Evolutionary conservation across 2,113 vertebrate species (phyloP).

Genomic region (Thunnus thynnus): DNA sequence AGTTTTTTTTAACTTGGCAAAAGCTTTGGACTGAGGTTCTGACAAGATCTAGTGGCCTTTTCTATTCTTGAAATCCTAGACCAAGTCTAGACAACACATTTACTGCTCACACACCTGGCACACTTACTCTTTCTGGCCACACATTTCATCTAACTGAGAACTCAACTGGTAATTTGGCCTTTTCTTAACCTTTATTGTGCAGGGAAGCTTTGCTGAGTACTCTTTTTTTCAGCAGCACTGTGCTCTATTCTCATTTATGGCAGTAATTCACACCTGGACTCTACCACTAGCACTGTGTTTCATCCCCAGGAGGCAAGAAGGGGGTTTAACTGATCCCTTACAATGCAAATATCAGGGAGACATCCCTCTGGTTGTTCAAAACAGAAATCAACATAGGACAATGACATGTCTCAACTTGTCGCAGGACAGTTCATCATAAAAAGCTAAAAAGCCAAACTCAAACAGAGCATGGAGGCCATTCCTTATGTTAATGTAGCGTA

Average conservation of each 20-base stretch:
- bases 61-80: slow-evolving; percentile 67
- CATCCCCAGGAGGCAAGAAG: slow-evolving; percentile 56
- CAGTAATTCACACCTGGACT: slow-evolving; percentile 61
- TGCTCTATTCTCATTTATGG: slow-evolving; percentile 53
- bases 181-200: slow-evolving; percentile 48
- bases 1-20: slow-evolving; percentile 58
- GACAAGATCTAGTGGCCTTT: slow-evolving; percentile 70
- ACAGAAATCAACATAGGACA: slow-evolving; percentile 51
- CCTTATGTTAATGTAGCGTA: slow-evolving; percentile 38
- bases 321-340: slow-evolving; percentile 49
- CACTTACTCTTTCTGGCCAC: slow-evolving; percentile 52
- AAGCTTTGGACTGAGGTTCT: slow-evolving; percentile 29
- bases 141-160: slow-evolving; percentile 49
- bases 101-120: slow-evolving; percentile 17
- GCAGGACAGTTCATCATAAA: slow-evolving; percentile 54
- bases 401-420: slow-evolving; percentile 57
- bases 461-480: slow-evolving; percentile 37
- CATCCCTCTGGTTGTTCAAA: slow-evolving; percentile 49
- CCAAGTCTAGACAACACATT: slow-evolving; percentile 52
- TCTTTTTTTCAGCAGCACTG: slow-evolving; percentile 19
- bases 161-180: slow-evolving; percentile 45
- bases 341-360: slow-evolving; percentile 62
- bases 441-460: slow-evolving; percentile 21
- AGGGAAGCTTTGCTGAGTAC: slow-evolving; percentile 12
- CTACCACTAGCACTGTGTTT: slow-evolving; percentile 20